Conservation (phyloP, 2,797 vertebrate genomes). For the Lutjanus campechanus region DNA sequence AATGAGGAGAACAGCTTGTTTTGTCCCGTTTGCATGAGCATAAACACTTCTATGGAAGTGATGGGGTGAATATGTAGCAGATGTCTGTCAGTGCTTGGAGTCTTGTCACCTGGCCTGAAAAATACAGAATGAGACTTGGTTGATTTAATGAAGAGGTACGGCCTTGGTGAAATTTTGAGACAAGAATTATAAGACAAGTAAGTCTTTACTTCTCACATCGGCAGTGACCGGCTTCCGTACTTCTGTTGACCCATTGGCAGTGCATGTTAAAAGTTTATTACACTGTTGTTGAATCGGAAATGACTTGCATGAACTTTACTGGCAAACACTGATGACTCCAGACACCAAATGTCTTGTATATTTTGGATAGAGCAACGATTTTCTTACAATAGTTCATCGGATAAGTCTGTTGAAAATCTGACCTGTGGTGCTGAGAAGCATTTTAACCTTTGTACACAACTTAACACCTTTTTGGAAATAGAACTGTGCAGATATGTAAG, state of each 20-base stretch:
- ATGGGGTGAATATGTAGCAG: neutral
- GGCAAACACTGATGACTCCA: neutral
- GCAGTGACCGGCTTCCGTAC: too few species aligned
- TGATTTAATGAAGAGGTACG: too few species aligned
- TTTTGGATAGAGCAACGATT: constrained; percentile 3
- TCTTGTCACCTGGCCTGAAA: neutral
- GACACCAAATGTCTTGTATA: neutral
- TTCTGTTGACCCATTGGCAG: neutral
- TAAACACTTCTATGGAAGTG: neutral
- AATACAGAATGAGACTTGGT: neutral
- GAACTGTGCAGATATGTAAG: neutral
- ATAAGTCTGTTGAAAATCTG: neutral
- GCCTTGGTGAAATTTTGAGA: neutral
- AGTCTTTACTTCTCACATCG: too few species aligned
- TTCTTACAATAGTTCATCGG: neutral
- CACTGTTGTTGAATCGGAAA: neutral
- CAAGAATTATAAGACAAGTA: too few species aligned
- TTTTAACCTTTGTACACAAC: neutral
- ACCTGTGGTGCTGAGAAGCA: neutral
- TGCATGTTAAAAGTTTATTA: neutral
- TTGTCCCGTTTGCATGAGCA: neutral
- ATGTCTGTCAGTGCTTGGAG: neutral
- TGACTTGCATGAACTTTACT: constrained; percentile 7
- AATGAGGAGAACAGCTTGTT: neutral
- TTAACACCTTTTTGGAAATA: neutral